Evolutionary conservation across 2,113 vertebrate species (phyloP), one percentile per base, ranked within the genome.

Genomic region (Rhadina sibilatrix): DNA sequence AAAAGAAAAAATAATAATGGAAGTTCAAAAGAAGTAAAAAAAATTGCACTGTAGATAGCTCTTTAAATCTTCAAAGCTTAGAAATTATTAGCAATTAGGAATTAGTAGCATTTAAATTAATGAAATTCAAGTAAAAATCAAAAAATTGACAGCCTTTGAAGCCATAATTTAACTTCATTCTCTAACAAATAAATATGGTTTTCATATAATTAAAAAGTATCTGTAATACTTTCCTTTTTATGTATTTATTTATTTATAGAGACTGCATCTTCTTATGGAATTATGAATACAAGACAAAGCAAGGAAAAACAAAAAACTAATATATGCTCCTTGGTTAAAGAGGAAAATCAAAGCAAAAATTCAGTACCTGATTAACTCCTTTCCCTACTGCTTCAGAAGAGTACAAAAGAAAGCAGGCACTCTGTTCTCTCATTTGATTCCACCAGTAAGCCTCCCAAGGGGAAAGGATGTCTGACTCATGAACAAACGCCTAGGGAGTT

Each of bases 361-460:
- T 76, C 50, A 76, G 37, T 50, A 69, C 33, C 21, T 30, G 46
- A 77, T 87, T 27, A 90, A 85, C 15, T 76, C 21, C 50, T 61
- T 69, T 72, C n/a, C 33, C 25, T 70, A 9, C 15, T 89, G 50
- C 20, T 94, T 70, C 46, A 74, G 59, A 94, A 89, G 31, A 82
- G 53, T 17, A 79, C 16, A 72, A 40, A 87, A 80, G 33, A 61
- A 64, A 79, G 30, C 21, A 52, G 76, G 46, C 10, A 37, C 33
- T 83, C 83, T 76, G 4, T 44, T 85, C 95, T 90, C 57, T 91
- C 42, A 37, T 68, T 95, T 91, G 83, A 94, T 88, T 89, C 76
- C 31, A 28, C 37, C 52, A 3, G 50, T 47, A 74, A 93, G 44
- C 17, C 56, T 89, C 40, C 27, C n/a, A 69, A 33, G 57, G 44